A percentile compares a stretch with the other conserved stretches of the same genome.
Conservation (phyloP, 1,140 invertebrate species). For the Drosophila sulfurigaster region DNA sequence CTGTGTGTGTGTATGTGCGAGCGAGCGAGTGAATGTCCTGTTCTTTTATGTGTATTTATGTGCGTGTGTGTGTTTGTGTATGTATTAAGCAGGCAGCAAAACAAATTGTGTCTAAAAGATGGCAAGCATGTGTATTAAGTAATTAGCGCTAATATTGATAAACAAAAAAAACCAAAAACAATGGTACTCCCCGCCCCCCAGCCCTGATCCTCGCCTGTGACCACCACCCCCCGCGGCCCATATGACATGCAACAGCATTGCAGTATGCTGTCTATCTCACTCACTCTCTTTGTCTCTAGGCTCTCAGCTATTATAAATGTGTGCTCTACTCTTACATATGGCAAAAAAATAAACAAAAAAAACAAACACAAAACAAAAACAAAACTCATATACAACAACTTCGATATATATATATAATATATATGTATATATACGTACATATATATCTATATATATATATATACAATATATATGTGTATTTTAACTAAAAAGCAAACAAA, state of each 20-base stretch:
- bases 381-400: constrained; percentile 25
- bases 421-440: constrained; percentile 5
- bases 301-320: constrained; percentile 53
- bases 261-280: not conserved
- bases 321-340: constrained; percentile 40
- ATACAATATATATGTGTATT: constrained; percentile 53
- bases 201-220: not conserved
- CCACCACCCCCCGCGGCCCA: not conserved
- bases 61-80: constrained; percentile 19
- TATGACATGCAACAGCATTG: not conserved
- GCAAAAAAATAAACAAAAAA: constrained; percentile 1
- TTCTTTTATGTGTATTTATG: constrained; percentile 44
- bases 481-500: constrained; percentile 51
- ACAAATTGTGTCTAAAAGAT: constrained; percentile 53
- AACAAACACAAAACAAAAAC: not conserved
- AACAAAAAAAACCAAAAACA: not conserved
- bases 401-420: constrained; percentile 27
- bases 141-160: constrained; percentile 39
- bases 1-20: constrained; percentile 5
- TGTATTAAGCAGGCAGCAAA: not conserved
- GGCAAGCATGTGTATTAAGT: constrained; percentile 46
- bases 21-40: constrained; percentile 17
- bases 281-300: constrained; percentile 40
- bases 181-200: constrained; percentile 4
- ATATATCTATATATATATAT: constrained; percentile 21